These are phyloP conservation scores for Pluvialis apricaria DNA, from an alignment of 2,113 vertebrate genomes.

Conservation along the genomic window DNA sequence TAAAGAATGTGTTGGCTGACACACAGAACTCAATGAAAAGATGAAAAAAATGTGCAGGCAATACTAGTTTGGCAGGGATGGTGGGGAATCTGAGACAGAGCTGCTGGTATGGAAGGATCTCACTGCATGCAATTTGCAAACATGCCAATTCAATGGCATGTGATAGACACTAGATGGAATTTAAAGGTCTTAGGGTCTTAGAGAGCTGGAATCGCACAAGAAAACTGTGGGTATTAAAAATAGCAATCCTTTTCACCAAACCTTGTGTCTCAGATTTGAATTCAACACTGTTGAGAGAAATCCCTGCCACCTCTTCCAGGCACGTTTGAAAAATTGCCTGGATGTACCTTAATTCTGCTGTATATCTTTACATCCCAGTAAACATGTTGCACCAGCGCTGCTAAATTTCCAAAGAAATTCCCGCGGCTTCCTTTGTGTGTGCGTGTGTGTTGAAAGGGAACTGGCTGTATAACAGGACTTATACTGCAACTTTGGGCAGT, in stretches of 20 bases:
- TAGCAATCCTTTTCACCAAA: slow-evolving; percentile 40
- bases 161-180: slow-evolving; percentile 76
- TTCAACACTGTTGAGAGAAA: not conserved
- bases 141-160: slow-evolving; percentile 77
- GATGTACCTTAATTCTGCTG: not conserved
- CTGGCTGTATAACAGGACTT: not conserved
- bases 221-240: slow-evolving; percentile 45
- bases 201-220: slow-evolving; percentile 60
- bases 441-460: not conserved
- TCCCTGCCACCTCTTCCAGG: not conserved
- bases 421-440: slow-evolving; percentile 11
- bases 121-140: slow-evolving; percentile 78
- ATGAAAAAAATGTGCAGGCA: slow-evolving; percentile 78
- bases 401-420: slow-evolving; percentile 17
- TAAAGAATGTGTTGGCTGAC: slow-evolving; percentile 80
- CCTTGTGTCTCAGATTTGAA: slow-evolving; percentile 36
- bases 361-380: not conserved
- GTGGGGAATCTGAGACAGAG: slow-evolving; percentile 76
- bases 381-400: fast-evolving
- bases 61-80: slow-evolving; percentile 72
- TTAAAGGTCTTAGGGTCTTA: slow-evolving; percentile 69
- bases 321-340: not conserved
- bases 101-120: slow-evolving; percentile 72
- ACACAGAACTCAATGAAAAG: slow-evolving; percentile 78
- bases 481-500: not conserved